These are phyloP conservation scores for Eumeta japonica DNA, from an alignment of 1,140 invertebrate species.

Conservation along the genomic window DNA sequence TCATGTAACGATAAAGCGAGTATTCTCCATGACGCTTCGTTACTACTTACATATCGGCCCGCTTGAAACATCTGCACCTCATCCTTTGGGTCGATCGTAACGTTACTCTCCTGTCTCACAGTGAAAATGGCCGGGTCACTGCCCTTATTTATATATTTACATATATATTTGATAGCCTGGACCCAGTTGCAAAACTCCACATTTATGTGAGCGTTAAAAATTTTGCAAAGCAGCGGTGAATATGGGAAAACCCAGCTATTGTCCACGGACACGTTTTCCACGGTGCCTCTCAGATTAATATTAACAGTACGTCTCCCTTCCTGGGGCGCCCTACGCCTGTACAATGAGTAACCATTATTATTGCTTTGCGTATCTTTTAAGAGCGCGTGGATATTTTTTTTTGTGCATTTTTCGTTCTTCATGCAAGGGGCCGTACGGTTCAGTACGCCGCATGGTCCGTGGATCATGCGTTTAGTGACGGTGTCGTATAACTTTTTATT, in stretches of 20 bases:
- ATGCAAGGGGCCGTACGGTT: constrained; percentile 23
- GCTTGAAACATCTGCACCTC: no score
- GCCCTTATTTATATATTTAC: no score
- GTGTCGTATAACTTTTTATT: constrained; percentile 32
- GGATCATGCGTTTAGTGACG: constrained; percentile 53
- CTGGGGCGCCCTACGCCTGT: constrained; percentile 29
- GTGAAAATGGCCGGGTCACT: constrained; percentile 32
- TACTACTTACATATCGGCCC: constrained; percentile 45
- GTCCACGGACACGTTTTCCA: constrained; percentile 33
- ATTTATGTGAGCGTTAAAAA: no score
- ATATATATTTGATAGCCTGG: constrained; percentile 58
- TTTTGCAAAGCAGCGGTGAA: constrained; percentile 50
- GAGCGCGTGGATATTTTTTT: no score
- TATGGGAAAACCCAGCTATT: constrained; percentile 60
- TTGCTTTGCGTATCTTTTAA: no score
- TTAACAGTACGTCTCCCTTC: constrained; percentile 31
- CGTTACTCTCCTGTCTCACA: constrained; percentile 19
- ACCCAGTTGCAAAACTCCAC: constrained; percentile 56
- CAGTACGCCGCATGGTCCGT: constrained; percentile 44
- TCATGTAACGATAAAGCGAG: constrained; percentile 44
- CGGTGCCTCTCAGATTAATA: no score
- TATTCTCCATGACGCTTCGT: constrained; percentile 48
- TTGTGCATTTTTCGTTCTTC: constrained; percentile 19
- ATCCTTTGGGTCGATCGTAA: no score
- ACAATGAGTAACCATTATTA: no score